Conservation (phyloP, 1,140 invertebrate species). For the Zaprionus africanus region DNA sequence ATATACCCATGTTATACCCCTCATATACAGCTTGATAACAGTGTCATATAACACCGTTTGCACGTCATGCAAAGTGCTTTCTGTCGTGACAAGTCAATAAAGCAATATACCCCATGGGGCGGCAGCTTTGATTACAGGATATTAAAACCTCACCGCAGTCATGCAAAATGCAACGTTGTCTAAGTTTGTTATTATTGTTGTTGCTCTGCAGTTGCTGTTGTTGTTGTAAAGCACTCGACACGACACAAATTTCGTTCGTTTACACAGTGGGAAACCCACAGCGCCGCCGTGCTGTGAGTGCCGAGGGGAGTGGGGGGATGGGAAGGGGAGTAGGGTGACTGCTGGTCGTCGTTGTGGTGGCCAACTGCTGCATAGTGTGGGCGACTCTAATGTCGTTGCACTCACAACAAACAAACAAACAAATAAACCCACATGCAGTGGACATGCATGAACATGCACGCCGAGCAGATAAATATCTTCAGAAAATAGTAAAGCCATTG, state of each 20-base stretch:
- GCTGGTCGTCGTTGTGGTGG: not conserved
- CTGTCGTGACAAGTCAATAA: conserved; percentile 6
- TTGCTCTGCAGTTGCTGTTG: conserved; percentile 14
- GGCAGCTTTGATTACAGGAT: conserved; percentile 24
- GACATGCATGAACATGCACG: conserved; percentile 34
- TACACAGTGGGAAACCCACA: conserved; percentile 43
- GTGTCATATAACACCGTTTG: not conserved
- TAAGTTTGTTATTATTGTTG: conserved; percentile 25
- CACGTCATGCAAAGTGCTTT: not conserved
- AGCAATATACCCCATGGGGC: conserved; percentile 8
- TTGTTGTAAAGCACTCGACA: conserved; percentile 47
- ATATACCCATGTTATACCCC: not conserved
- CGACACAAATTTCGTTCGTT: conserved; percentile 60
- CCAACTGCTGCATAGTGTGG: not conserved
- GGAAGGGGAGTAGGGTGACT: not conserved
- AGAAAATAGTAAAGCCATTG: not conserved
- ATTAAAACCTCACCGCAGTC: conserved; percentile 34
- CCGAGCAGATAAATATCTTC: conserved; percentile 25
- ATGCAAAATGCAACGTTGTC: conserved; percentile 51
- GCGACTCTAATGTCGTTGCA: conserved; percentile 64
- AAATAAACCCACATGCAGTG: conserved; percentile 8
- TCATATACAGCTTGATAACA: not conserved
- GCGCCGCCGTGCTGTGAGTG: conserved; percentile 8
- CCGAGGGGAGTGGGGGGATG: not conserved
- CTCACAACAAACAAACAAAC: conserved; percentile 27